These are phyloP conservation scores for Jaculus jaculus DNA, from an alignment of 2,113 vertebrate genomes.

Conservation along the genomic window DNA sequence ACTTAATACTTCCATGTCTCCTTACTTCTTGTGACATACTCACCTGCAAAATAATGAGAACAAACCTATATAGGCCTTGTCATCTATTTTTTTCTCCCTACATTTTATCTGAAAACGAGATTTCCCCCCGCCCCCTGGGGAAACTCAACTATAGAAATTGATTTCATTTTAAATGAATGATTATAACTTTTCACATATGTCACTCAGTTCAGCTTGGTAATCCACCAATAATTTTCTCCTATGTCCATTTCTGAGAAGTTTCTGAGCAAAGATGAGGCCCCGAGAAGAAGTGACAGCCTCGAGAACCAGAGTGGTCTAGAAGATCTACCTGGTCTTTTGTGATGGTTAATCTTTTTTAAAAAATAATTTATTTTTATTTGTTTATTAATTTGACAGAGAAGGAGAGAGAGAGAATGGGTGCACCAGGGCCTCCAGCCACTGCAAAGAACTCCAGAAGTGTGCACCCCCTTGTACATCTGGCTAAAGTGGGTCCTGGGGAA, in stretches of 20 bases:
- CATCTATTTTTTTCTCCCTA: not conserved
- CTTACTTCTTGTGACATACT: not conserved
- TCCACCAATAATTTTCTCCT: too few relatives aligned
- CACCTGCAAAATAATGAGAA: not conserved
- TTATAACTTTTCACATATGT: too few relatives aligned
- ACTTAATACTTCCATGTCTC: constrained; percentile 5
- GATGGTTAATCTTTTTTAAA: not conserved
- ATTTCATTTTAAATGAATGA: too few relatives aligned
- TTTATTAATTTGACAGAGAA: too few relatives aligned
- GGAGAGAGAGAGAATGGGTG: too few relatives aligned
- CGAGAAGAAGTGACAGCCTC: not conserved
- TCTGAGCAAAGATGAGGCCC: not conserved
- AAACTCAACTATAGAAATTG: not conserved
- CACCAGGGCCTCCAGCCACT: too few relatives aligned
- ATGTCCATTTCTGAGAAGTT: not conserved
- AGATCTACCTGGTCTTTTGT: not conserved
- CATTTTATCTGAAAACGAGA: not conserved
- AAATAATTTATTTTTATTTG: too few relatives aligned
- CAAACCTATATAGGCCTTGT: not conserved
- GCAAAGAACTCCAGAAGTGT: too few relatives aligned
- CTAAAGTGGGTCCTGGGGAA: too few relatives aligned
- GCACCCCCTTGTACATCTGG: too few relatives aligned
- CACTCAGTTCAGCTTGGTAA: too few relatives aligned
- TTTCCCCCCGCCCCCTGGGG: not conserved
- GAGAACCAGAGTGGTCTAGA: not conserved